phyloP scores from a whole-genome alignment of 1,140 invertebrate genomes.

The Solenopsis invicta region DNA sequence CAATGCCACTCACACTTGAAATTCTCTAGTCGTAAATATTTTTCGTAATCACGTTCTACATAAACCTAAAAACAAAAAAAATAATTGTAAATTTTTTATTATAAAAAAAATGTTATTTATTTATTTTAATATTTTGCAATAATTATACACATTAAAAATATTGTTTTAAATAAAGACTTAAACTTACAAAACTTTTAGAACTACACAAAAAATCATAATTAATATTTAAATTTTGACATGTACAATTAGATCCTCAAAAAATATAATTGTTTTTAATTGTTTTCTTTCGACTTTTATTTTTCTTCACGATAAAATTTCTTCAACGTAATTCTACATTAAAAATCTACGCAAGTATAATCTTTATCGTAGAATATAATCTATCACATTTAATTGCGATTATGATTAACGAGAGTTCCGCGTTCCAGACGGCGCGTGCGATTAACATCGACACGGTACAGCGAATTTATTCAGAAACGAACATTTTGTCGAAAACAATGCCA shows the following conservation, averaged over 20 bases:
- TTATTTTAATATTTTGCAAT: not conserved
- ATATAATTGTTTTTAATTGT: not conserved
- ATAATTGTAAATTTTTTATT: constrained; percentile 3
- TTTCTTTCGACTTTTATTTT: not conserved
- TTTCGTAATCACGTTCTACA: constrained; percentile 67
- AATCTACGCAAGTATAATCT: not conserved
- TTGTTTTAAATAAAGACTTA: constrained; percentile 4
- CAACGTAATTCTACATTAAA: not conserved
- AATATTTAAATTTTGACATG: not conserved
- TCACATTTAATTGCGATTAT: constrained; percentile 55
- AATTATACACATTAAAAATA: not conserved
- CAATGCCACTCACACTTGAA: constrained; percentile 67
- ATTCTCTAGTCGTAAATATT: constrained; percentile 77
- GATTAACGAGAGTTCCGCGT: constrained; percentile 56
- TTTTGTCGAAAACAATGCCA: constrained; percentile 70
- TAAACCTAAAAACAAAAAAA: constrained; percentile 14
- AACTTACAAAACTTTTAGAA: not conserved
- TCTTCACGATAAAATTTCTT: not conserved
- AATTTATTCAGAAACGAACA: constrained; percentile 74
- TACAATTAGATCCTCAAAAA: not conserved
- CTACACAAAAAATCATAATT: not conserved
- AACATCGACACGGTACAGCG: constrained; percentile 67
- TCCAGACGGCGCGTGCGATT: constrained; percentile 56
- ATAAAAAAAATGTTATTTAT: not conserved
- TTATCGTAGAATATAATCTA: constrained; percentile 23